A percentile compares a stretch with the other conserved stretches of the same genome.
Conservation (phyloP, 2,888 invertebrate genomes). For the Thyatira batis region DNA sequence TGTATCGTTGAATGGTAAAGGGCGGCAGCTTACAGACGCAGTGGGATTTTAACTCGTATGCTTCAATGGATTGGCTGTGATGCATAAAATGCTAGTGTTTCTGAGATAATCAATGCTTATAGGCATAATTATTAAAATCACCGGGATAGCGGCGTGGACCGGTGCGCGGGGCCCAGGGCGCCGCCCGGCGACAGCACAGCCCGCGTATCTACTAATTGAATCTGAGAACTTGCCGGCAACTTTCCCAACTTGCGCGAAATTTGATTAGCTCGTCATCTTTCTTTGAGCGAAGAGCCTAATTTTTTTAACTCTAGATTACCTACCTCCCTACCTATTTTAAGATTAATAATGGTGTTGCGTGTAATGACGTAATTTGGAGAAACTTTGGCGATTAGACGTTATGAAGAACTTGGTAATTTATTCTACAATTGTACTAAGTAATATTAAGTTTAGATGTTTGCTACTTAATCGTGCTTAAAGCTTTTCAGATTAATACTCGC, state of each 20-base stretch:
- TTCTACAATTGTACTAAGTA: too few species aligned
- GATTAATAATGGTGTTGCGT: constrained; percentile 40
- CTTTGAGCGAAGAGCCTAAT: constrained; percentile 55
- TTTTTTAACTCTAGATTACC: constrained; percentile 54
- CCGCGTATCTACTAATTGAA: constrained; percentile 75
- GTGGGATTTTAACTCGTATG: not conserved
- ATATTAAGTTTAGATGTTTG: too few species aligned
- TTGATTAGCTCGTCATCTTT: constrained; percentile 74
- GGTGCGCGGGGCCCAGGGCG: constrained; percentile 19
- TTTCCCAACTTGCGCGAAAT: constrained; percentile 68
- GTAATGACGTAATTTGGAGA: constrained; percentile 33
- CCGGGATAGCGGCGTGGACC: constrained; percentile 29
- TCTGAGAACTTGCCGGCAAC: constrained; percentile 67
- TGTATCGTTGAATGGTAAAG: too few species aligned
- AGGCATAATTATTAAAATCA: constrained; percentile 44
- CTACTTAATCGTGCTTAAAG: too few species aligned
- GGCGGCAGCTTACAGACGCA: too few species aligned
- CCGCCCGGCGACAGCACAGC: constrained; percentile 29
- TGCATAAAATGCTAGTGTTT: constrained; percentile 27
- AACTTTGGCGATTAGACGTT: constrained; percentile 18
- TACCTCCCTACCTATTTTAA: constrained; percentile 39
- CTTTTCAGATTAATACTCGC: too few species aligned
- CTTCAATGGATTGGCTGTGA: not conserved
- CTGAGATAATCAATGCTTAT: constrained; percentile 30
- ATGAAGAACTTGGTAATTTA: too few species aligned